Evolutionary conservation across 2,797 vertebrate genomes (phyloP), one percentile per base, ranked within the genome.

Genomic region (Distichodus sexfasciatus): DNA sequence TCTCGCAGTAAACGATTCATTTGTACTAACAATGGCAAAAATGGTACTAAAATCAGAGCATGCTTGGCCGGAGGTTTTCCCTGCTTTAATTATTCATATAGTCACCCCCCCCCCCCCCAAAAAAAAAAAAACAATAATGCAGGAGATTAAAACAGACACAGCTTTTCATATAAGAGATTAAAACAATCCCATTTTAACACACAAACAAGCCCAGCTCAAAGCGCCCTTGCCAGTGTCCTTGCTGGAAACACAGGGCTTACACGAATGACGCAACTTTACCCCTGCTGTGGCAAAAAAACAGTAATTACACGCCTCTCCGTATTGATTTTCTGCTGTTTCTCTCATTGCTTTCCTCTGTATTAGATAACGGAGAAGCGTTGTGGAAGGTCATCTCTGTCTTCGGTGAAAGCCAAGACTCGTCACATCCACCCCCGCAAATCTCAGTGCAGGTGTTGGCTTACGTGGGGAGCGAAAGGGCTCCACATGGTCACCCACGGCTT

Each of bases 311-410:
- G 55, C 36, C 23, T 59, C 21, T 40, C 14, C 21, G 8, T 41
- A 41, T 59, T 41, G 55, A 59, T 59, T 59, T 59, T 26, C 12
- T 26, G 26, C 19, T n/a, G 35, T 38, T 58, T 58, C 54, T 40
- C 33, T 12, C 54, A 3, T 28, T 26, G 55, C 36, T 15, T 28
- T n/a, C 36, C 21, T 40, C 55, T 59, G 7, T 15, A 59, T 59
- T 59, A 41, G 55, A 26, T 28, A 59, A 40, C 35, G 6, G 23
- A 41, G 36, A n/a, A 35, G 24, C 19, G 8, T 41, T 6, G 2
- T 23, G n/a, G 26, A 61, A 69, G 66, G 66, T 69, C 66, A 61
- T 33, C 46, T 60, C 66, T 41, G 12, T 15, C 9, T 31, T 33
- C 23, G n/a, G 28, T 53, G 31, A 70, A 62, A 36, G 36, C 29